Conservation (phyloP, 2,888 invertebrate genomes). For the Eumerus sabulonum region DNA sequence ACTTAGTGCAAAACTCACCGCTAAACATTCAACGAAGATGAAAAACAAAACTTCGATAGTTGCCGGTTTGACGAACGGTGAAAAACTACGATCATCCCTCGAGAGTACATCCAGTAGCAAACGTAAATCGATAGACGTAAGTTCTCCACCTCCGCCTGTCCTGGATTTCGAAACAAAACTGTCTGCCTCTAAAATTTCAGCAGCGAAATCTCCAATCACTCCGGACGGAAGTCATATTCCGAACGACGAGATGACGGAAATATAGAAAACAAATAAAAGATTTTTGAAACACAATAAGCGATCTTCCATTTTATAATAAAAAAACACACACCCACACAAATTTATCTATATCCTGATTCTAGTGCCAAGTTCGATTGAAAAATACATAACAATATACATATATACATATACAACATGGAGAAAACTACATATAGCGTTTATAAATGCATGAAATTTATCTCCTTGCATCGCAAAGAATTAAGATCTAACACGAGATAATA, state of each 20-base stretch:
- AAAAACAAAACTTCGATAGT: slow-evolving; percentile 77
- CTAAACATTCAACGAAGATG: slow-evolving; percentile 77
- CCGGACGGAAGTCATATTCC: slow-evolving; percentile 46
- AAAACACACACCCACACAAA: slow-evolving; percentile 13
- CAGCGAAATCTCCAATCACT: slow-evolving; percentile 71
- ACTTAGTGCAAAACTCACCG: slow-evolving; percentile 74
- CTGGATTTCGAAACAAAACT: slow-evolving; percentile 77
- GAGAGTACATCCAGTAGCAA: slow-evolving; percentile 55
- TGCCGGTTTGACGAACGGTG: slow-evolving; percentile 71
- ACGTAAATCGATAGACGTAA: slow-evolving; percentile 50
- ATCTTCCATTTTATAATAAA: slow-evolving; percentile 62
- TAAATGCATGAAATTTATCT: slow-evolving; percentile 25
- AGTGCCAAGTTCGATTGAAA: slow-evolving; percentile 51
- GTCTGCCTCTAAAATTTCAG: slow-evolving; percentile 77
- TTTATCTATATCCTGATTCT: slow-evolving; percentile 50
- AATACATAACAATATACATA: slow-evolving; percentile 19
- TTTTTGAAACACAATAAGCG: slow-evolving; percentile 47
- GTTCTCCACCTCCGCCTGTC: slow-evolving; percentile 44
- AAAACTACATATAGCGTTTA: too few relatives aligned
- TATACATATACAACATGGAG: too few relatives aligned
- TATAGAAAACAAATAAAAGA: slow-evolving; percentile 65
- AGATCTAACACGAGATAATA: slow-evolving; percentile 31
- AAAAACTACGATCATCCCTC: slow-evolving; percentile 41
- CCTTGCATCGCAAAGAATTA: slow-evolving; percentile 19
- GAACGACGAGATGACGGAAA: slow-evolving; percentile 73